phyloP scores from a whole-genome alignment of 2,113 vertebrate genomes.

The Tretioscincus oriximinensis region DNA sequence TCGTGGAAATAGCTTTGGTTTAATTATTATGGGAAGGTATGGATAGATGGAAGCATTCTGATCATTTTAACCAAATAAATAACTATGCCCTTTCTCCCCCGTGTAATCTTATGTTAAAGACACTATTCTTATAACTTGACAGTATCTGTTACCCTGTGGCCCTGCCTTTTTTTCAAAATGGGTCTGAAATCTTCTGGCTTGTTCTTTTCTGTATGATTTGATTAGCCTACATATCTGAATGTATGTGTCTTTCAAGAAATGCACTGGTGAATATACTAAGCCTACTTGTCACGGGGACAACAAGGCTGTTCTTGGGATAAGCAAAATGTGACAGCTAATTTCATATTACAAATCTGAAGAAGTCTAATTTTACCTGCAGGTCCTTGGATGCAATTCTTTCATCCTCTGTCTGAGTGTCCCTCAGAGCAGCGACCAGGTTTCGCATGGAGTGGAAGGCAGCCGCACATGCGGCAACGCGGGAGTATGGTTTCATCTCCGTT shows the following conservation, averaged over 20 bases:
- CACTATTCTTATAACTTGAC: background rate
- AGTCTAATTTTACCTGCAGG: constrained; percentile 82
- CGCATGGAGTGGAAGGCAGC: constrained; percentile 65
- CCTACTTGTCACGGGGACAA: constrained; percentile 34
- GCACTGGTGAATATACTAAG: constrained; percentile 41
- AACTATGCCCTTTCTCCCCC: background rate
- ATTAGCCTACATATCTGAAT: background rate
- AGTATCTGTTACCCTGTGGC: background rate
- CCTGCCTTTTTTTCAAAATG: background rate
- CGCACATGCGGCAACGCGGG: constrained; percentile 59
- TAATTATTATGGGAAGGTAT: background rate
- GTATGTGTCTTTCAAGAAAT: background rate
- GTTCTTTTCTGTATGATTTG: background rate
- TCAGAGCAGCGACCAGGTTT: constrained; percentile 78
- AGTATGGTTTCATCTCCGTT: constrained; percentile 78
- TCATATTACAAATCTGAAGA: constrained; percentile 55
- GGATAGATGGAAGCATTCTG: background rate
- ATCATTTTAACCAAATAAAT: background rate
- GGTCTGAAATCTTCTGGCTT: background rate
- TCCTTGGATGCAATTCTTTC: constrained; percentile 81
- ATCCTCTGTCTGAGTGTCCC: constrained; percentile 80
- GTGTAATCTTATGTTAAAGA: background rate
- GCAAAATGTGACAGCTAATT: constrained; percentile 67
- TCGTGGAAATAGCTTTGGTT: constrained; percentile 2
- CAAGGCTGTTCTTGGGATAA: constrained; percentile 44